Evolutionary conservation across 1,140 invertebrate species (phyloP), one percentile per base, ranked within the genome.

Genomic region (Pseudomyrmex dendroicus): DNA sequence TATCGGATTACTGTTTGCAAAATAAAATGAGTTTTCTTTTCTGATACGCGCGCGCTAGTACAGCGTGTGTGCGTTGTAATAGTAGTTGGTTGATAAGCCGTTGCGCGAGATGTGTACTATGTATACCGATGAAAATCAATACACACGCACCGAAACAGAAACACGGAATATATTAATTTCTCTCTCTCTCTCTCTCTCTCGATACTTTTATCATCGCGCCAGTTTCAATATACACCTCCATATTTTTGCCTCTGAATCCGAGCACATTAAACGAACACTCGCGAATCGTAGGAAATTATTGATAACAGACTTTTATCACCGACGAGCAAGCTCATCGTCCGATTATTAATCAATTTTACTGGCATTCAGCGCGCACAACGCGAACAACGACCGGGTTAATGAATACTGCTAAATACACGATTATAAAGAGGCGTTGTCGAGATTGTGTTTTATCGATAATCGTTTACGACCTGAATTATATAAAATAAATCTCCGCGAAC

Each of bases 291-390:
- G 54, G 76, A 70, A 70, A 80, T 80, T 80, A 80, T 80, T 72
- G 66, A 72, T 80, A 80, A 80, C 76, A 72, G 76, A 80, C 66
- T 80, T 80, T 80, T 80, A 80, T 80, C 76, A 61, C 12, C 54
- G 15, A 59, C 22, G 46, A 46, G 20, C 70, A 61, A 80, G 76
- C 76, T 80, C 66, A 72, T 59, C 66, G 66, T 8, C 52, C 76
- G 76, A 80, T 80, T 80, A 80, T 80, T 80, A 80, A 80, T 80
- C 76, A 80, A 80, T 80, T 80, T 80, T 80, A 80, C 76, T 80
- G 66, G 66, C 15, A 80, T 80, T 80, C 76, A 72, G 59, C 44
- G 15, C 25, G 66, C 66, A 59, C 20, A 46, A 59, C 66, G 44
- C 5, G 35, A 9, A 35, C 20, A 13, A 20, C 76, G 66, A 78